Evolutionary conservation across 1,140 invertebrate genomes (phyloP).

Genomic region (Polyergus mexicanus): DNA sequence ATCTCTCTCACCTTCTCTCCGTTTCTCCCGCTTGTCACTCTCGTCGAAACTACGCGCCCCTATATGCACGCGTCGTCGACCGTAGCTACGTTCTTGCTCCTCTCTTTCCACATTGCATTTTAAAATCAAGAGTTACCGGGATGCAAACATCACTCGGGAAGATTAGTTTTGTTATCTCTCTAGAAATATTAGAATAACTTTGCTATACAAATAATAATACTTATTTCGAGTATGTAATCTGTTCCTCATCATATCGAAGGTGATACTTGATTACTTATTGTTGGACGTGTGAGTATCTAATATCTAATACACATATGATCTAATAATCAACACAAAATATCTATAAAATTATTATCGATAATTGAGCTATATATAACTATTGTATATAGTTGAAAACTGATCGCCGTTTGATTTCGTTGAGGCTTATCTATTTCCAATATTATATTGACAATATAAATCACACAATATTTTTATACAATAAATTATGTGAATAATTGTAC

Average conservation of each 20-base stretch:
- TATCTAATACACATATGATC: no score
- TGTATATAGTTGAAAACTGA: no score
- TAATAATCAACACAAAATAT: neutral
- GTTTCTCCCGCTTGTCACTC: constrained; percentile 41
- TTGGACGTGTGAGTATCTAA: neutral
- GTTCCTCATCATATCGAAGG: neutral
- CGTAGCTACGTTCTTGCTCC: neutral
- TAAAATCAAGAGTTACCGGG: neutral
- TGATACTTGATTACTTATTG: neutral
- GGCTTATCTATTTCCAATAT: no score
- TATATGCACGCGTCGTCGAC: constrained; percentile 37
- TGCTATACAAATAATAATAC: neutral
- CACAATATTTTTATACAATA: neutral
- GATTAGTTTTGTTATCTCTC: neutral
- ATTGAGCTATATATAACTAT: neutral
- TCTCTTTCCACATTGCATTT: constrained; percentile 12
- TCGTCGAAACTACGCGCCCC: constrained; percentile 45
- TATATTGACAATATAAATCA: no score
- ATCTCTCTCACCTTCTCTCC: constrained; percentile 15
- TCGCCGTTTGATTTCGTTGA: no score
- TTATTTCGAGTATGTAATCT: neutral
- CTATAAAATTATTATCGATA: neutral
- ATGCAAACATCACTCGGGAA: neutral
- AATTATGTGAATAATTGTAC: neutral
- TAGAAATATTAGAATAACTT: neutral